Conservation (phyloP, 2,797 vertebrate genomes). For the Neomorphus geoffroyi region DNA sequence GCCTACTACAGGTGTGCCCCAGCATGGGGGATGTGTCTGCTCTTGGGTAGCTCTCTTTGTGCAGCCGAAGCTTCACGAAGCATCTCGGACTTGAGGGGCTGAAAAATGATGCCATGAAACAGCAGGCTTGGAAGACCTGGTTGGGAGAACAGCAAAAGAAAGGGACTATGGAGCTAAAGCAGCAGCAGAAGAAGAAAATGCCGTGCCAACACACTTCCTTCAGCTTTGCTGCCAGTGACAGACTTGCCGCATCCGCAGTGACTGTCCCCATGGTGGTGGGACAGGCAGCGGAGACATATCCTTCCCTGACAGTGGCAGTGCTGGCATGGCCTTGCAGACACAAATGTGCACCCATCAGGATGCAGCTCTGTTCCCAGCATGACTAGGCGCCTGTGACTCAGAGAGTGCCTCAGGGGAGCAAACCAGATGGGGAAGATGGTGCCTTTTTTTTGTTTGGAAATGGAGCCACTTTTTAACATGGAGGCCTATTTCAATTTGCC, state of each 20-base stretch:
- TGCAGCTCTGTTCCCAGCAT: neutral
- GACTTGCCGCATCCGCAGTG: fast-evolving
- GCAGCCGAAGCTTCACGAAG: neutral
- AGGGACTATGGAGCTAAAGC: neutral
- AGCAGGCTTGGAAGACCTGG: neutral
- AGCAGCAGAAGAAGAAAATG: neutral
- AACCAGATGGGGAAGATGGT: slow-evolving; percentile 19
- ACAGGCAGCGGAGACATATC: neutral
- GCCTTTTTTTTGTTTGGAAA: neutral
- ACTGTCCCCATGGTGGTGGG: fast-evolving
- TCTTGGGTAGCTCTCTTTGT: neutral
- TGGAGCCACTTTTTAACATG: neutral
- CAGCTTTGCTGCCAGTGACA: neutral
- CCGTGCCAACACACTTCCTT: neutral
- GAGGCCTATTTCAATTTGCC: neutral
- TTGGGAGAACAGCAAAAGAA: neutral
- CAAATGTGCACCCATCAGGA: neutral
- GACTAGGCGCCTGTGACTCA: slow-evolving; percentile 23
- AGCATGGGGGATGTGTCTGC: neutral
- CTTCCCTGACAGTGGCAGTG: fast-evolving
- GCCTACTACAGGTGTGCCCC: neutral
- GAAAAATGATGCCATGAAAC: neutral
- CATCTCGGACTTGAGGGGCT: neutral
- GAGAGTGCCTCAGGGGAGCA: neutral
- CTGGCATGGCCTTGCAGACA: neutral